Evolutionary conservation across 1,140 invertebrate species (phyloP), one percentile per base, ranked within the genome.

Genomic region (Onthophagus taurus): DNA sequence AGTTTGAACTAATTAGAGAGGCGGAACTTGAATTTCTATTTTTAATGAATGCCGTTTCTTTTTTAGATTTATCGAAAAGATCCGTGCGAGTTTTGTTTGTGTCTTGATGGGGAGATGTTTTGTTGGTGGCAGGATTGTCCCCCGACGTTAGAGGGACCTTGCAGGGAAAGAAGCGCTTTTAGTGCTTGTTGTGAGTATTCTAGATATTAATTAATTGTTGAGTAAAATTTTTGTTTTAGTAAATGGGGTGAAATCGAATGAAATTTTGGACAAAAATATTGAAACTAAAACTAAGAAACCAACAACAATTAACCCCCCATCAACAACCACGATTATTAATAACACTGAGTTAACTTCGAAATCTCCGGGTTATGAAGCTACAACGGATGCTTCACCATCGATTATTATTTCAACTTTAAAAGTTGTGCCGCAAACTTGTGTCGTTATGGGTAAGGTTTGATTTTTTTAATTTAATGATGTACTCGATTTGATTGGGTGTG

Each of bases 91-190:
- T 77, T 80, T 53, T 81, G 80, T 57, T 65, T 82, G 11, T 82
- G 80, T 55, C 69, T 81, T 43, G 79, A 79, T 46, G 78, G 78
- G 7, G 78, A 81, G 57, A 77, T 82, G 64, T 82, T 81, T 61
- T 82, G 80, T 60, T 82, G 78, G 77, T 82, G 78, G 79, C 77
- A 80, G 55, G 72, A 73, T 58, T 78, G 74, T 63, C 69, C 67
- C 14, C 61, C 63, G 11, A 51, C 59, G 3, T 53, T 60, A 41
- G 62, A 62, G 44, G 57, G 58, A 37, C 61, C 64, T 21, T 63
- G 63, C 38, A 58, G 54, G 18, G 60, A 63, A 43, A 52, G 55
- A 36, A 51, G 54, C 20, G 61, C 63, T 6, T 65, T 65, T 47
- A 59, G 58, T 8, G 54, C 61, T n/a, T 64, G 62, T 42, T 37